Base-by-base conservation (phyloP, 2,888 invertebrate genomes). In the Leptinotarsa tumamoca region DNA sequence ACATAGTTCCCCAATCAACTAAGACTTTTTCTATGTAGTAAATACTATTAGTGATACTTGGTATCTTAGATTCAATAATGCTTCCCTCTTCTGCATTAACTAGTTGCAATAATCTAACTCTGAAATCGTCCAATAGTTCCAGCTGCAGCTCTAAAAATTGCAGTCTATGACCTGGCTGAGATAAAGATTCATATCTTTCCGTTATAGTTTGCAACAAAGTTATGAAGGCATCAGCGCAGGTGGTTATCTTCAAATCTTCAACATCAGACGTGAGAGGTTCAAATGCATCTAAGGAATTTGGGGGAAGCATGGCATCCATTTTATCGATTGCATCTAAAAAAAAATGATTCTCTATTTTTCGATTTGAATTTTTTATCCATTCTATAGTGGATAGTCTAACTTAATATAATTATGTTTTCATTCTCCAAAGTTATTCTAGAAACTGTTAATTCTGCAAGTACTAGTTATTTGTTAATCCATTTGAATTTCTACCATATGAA, bases 71-170 rank as follows among this genome's bases (percentile, higher is more conserved):
- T 74, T 90, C 90, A 50, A 92, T 87, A 17, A 92, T 91, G 76
- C 84, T 92, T 66, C 90, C 90, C 67, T 92, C 91, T 84, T 91
- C 91, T 43, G 91, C 91, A 82, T 92, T 91, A 68, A 93, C 90
- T 67, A 98, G 88, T 88, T 98, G 98, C 10, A 96, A 91, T 68
- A 98, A 90, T 68, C 98, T 92, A 17, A 97, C 91, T 50, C 98
- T 92, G 80, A 88, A 89, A 86, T 98, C 98, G 83, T 98, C 98
- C 73, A 98, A 90, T 67, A 98, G 88, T 84, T 98, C 97, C 23
- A 97, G 88, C 87, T 98, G 98, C 4, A 98, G 89, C 79, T 96
- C 95, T 33, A 98, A 89, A 89, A 98, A 98, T 86, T 96, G 95
- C 74, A 96, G 87, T 91, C 95, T 92, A 85, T 96, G 96, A 1